A percentile compares a stretch with the other conserved stretches of the same genome.
These are phyloP conservation scores for Clytia hemisphaerica DNA, from an alignment of 30 jellyfish, hydroid and myxozoan genomes.

Conservation along the genomic window DNA sequence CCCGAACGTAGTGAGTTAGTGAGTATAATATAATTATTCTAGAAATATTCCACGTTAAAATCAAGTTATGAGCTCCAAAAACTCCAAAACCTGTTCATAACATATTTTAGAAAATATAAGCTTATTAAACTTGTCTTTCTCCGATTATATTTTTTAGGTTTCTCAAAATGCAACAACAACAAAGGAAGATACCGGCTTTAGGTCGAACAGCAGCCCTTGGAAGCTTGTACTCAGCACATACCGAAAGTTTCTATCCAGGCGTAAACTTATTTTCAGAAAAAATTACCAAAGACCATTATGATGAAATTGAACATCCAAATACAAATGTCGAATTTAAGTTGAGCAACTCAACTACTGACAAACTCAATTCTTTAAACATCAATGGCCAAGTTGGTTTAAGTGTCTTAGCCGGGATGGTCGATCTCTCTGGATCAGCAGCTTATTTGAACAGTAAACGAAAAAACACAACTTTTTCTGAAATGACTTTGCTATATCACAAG, in stretches of 20 bases:
- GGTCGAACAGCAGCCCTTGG: slow-evolving; percentile 59
- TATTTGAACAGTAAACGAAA: slow-evolving; percentile 27
- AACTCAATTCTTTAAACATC: slow-evolving; percentile 30
- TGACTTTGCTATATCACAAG: slow-evolving; percentile 38
- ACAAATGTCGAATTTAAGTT: slow-evolving; percentile 37
- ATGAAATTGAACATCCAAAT: slow-evolving; percentile 42
- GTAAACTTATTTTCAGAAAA: slow-evolving; percentile 2
- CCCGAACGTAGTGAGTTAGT: no score
- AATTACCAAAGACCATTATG: slow-evolving; percentile 29
- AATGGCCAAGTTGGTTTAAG: slow-evolving; percentile 50
- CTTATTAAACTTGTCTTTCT: no score
- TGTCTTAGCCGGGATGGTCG: slow-evolving; percentile 41
- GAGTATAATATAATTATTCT: no score
- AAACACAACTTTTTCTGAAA: slow-evolving; percentile 20
- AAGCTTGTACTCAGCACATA: slow-evolving; percentile 40
- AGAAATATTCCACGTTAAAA: no score
- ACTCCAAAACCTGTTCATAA: no score
- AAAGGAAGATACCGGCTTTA: no score
- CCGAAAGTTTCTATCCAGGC: slow-evolving; percentile 35
- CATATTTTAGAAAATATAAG: no score
- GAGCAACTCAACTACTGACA: slow-evolving; percentile 25
- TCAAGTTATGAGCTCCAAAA: no score
- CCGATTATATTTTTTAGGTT: no score
- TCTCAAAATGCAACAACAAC: no score
- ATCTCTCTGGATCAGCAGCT: slow-evolving; percentile 43